A percentile compares a stretch with the other conserved stretches of the same genome.
Evolutionary conservation across 2,113 vertebrate genomes (phyloP).

Genomic region (Seriola dumerili): DNA sequence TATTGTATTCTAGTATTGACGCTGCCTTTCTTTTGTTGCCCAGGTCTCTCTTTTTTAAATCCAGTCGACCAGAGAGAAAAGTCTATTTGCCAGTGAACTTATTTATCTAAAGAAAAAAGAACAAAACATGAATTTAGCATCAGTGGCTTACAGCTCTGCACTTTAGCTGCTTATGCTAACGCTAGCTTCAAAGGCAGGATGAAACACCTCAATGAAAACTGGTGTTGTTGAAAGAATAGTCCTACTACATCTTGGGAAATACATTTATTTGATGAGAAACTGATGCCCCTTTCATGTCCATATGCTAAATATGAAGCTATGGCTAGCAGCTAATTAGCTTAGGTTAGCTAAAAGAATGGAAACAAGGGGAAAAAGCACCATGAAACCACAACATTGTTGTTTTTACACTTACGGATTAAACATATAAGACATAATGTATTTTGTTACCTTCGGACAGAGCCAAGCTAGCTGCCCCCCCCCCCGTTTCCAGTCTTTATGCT

Average conservation of each 20-base stretch:
- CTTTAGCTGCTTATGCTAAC: too few relatives aligned
- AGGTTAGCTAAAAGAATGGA: not conserved
- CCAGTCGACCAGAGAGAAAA: too few relatives aligned
- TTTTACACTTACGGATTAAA: not conserved
- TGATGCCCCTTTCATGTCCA: not conserved
- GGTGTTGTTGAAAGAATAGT: not conserved
- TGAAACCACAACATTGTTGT: not conserved
- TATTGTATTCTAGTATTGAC: too few relatives aligned
- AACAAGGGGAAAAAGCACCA: not conserved
- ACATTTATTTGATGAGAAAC: not conserved
- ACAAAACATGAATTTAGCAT: too few relatives aligned
- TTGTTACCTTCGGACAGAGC: conserved; percentile 1
- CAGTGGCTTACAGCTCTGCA: too few relatives aligned
- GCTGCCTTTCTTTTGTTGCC: too few relatives aligned
- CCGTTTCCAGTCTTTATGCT: not conserved
- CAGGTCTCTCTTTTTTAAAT: too few relatives aligned
- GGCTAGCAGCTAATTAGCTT: not conserved
- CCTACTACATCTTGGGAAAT: not conserved
- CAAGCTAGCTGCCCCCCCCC: not conserved
- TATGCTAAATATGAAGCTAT: conserved; percentile 2
- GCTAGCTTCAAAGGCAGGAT: too few relatives aligned
- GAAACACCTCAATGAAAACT: too few relatives aligned
- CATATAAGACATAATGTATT: not conserved
- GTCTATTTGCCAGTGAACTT: too few relatives aligned
- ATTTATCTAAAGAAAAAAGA: too few relatives aligned